phyloP scores from a whole-genome alignment of 2,888 invertebrate species.

The Hirtodrosophila confusa region DNA sequence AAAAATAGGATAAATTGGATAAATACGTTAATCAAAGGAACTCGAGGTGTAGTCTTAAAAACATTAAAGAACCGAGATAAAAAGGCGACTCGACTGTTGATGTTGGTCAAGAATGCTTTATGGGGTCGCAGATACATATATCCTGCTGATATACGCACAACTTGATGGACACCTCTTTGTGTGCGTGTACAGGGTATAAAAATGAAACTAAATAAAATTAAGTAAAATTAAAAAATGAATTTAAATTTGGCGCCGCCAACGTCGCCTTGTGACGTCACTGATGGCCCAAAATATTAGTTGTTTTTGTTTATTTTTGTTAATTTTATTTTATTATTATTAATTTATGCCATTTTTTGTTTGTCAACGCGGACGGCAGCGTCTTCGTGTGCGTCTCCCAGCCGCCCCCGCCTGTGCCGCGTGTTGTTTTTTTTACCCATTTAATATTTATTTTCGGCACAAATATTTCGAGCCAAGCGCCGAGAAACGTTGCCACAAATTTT shows the following conservation, averaged over 20 bases:
- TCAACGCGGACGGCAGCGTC: conserved; percentile 53
- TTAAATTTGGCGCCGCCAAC: conserved; percentile 38
- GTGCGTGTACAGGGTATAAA: conserved; percentile 16
- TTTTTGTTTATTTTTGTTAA: conserved; percentile 24
- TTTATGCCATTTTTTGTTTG: conserved; percentile 76
- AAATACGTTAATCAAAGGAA: too few species aligned
- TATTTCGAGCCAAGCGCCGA: conserved; percentile 53
- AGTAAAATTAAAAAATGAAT: conserved; percentile 26
- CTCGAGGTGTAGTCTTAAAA: too few species aligned
- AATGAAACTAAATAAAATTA: conserved; percentile 2
- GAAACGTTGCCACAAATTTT: conserved; percentile 35
- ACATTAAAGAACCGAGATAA: too few species aligned
- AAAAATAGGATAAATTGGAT: too few species aligned
- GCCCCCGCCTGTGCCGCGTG: neutral
- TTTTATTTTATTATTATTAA: conserved; percentile 64
- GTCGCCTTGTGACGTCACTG: conserved; percentile 53
- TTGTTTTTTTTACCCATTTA: conserved; percentile 39
- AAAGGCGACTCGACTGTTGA: too few species aligned
- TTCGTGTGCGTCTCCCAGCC: conserved; percentile 21
- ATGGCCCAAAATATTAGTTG: conserved; percentile 19
- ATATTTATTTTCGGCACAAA: conserved; percentile 71
- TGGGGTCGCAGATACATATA: too few species aligned
- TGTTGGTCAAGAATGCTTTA: too few species aligned
- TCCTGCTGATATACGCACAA: too few species aligned
- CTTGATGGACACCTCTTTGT: too few species aligned